These are phyloP conservation scores for Amphiura filiformis DNA, from an alignment of 35 echinoderm and acorn worm genomes.

Conservation along the genomic window DNA sequence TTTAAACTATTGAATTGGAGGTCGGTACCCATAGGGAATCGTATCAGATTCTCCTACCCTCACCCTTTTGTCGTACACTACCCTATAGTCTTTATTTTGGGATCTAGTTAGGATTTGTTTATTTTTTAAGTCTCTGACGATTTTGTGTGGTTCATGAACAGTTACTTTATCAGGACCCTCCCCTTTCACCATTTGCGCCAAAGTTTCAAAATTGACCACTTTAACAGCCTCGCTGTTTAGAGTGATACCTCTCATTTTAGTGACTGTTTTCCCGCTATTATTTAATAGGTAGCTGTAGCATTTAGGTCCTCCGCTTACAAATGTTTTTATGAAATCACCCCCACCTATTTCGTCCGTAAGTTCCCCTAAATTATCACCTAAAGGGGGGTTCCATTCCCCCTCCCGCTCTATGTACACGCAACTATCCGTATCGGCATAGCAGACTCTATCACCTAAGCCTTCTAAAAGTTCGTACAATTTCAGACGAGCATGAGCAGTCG, in stretches of 20 bases:
- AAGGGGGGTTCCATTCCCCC: constrained; percentile 10
- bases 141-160: constrained; percentile 43
- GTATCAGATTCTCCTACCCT: constrained; percentile 45
- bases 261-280: constrained; percentile 40
- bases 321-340: constrained; percentile 51
- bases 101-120: constrained; percentile 47
- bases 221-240: constrained; percentile 49
- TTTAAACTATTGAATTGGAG: too few relatives aligned
- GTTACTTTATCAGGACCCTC: constrained; percentile 31
- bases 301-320: constrained; percentile 58
- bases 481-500: constrained; percentile 63
- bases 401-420: constrained; percentile 19
- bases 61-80: constrained; percentile 74
- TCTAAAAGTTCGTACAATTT: constrained; percentile 53
- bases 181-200: constrained; percentile 46
- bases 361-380: constrained; percentile 36
- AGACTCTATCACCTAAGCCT: constrained; percentile 8
- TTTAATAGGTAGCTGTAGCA: constrained; percentile 59
- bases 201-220: constrained; percentile 52
- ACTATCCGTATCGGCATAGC: constrained; percentile 51
- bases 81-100: constrained; percentile 64
- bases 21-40: constrained; percentile 58
- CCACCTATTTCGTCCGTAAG: constrained; percentile 42
- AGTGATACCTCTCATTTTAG: constrained; percentile 69
- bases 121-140: constrained; percentile 36